phyloP scores from a whole-genome alignment of 2,888 invertebrate genomes.

The Rhodophaea formosa region DNA sequence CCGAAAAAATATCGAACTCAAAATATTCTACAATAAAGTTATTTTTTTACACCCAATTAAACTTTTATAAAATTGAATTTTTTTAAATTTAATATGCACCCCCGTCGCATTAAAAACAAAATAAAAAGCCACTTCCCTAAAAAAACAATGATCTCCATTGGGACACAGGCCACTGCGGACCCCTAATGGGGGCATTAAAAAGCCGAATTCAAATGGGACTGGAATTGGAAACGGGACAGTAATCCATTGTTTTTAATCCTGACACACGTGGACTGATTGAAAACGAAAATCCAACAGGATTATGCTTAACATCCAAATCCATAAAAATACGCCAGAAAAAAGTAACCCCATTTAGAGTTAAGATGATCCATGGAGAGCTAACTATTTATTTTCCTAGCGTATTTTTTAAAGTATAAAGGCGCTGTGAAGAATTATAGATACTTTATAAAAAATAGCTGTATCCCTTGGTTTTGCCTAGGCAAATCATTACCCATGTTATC shows the following conservation, averaged over 20 bases:
- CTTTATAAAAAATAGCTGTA: too few species aligned
- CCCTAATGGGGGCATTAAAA: conserved; percentile 28
- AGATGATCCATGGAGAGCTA: too few species aligned
- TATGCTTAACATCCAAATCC: background rate
- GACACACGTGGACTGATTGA: conserved; percentile 42
- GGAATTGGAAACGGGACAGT: conserved; percentile 40
- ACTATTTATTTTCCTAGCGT: too few species aligned
- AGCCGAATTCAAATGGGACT: conserved; percentile 30
- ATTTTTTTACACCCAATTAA: too few species aligned
- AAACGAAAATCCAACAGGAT: conserved; percentile 40
- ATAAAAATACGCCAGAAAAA: too few species aligned
- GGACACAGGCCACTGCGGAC: background rate
- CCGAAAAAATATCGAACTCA: too few species aligned
- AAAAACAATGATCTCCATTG: conserved; percentile 14
- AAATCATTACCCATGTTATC: too few species aligned
- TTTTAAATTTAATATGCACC: conserved; percentile 6
- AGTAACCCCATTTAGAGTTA: too few species aligned
- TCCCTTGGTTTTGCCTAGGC: too few species aligned
- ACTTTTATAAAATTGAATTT: background rate
- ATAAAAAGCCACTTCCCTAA: background rate
- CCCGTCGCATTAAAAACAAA: conserved; percentile 6
- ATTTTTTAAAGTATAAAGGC: too few species aligned
- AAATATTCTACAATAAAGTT: too few species aligned
- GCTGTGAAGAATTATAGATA: too few species aligned
- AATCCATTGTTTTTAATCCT: conserved; percentile 43